Evolutionary conservation across 2,797 vertebrate genomes (phyloP).

Genomic region (Premnoplex brunnescens): DNA sequence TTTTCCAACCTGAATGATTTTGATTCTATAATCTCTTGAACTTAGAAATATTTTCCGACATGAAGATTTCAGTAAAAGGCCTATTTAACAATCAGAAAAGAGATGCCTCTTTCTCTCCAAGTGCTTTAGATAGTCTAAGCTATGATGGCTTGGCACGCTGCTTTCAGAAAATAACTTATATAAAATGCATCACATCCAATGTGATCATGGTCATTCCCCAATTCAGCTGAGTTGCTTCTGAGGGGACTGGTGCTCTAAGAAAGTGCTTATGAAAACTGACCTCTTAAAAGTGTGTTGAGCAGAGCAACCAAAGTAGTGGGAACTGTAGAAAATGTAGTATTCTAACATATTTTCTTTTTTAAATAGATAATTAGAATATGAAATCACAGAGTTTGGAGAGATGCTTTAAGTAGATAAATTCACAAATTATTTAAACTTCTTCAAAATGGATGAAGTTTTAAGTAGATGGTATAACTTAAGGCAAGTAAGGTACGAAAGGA

Average conservation of each 20-base stretch:
- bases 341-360: background rate
- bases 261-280: background rate
- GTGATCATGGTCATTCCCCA: background rate
- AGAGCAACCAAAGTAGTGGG: background rate
- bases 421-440: background rate
- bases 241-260: background rate
- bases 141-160: background rate
- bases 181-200: background rate
- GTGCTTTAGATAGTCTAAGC: background rate
- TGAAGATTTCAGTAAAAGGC: background rate
- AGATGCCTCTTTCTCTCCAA: background rate
- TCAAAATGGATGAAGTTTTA: background rate
- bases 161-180: background rate
- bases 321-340: background rate
- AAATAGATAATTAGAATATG: background rate
- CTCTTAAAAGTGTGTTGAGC: background rate
- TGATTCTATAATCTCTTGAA: background rate
- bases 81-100: background rate
- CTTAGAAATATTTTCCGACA: background rate
- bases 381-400: background rate
- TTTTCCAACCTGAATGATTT: background rate
- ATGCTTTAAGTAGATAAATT: background rate
- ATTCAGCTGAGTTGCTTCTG: background rate
- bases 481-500: background rate
- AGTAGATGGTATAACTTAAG: background rate